Evolutionary conservation across 2,113 vertebrate genomes (phyloP).

Genomic region (Hemibagrus wyckioides): DNA sequence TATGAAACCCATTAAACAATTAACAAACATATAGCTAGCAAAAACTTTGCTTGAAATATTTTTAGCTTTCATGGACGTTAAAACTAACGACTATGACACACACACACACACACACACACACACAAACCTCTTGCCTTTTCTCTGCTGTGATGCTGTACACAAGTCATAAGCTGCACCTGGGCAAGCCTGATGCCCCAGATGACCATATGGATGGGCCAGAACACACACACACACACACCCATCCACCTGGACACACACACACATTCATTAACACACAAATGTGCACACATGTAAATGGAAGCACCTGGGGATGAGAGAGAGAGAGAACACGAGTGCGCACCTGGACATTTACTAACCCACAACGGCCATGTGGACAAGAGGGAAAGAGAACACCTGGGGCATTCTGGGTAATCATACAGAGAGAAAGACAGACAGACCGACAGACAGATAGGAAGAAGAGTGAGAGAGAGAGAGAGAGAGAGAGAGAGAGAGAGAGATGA

Average conservation of each 20-base stretch:
- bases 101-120: slow-evolving; percentile 37
- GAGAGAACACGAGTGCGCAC: slow-evolving; percentile 39
- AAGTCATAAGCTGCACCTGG: slow-evolving; percentile 49
- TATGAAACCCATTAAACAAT: neutral
- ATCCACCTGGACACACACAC: slow-evolving; percentile 13
- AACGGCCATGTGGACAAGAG: slow-evolving; percentile 33
- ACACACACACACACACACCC: slow-evolving; percentile 25
- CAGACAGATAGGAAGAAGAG: neutral
- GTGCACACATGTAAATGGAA: neutral
- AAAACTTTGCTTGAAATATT: neutral
- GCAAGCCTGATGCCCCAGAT: slow-evolving; percentile 46
- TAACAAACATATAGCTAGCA: neutral
- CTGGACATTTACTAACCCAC: slow-evolving; percentile 49
- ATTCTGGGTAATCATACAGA: slow-evolving; percentile 27
- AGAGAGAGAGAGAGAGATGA: slow-evolving; percentile 8
- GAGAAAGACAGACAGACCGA: neutral
- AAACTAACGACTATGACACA: slow-evolving; percentile 15
- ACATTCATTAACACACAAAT: slow-evolving; percentile 5
- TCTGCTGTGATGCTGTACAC: slow-evolving; percentile 8
- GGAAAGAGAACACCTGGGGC: slow-evolving; percentile 40
- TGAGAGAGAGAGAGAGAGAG: neutral
- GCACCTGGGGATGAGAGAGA: slow-evolving; percentile 18
- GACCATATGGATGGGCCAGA: slow-evolving; percentile 56
- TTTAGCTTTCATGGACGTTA: neutral
- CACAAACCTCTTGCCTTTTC: neutral